These are phyloP conservation scores for Paracentrotus lividus DNA, from an alignment of 53 echinoderm and acorn worm genomes.

Conservation along the genomic window DNA sequence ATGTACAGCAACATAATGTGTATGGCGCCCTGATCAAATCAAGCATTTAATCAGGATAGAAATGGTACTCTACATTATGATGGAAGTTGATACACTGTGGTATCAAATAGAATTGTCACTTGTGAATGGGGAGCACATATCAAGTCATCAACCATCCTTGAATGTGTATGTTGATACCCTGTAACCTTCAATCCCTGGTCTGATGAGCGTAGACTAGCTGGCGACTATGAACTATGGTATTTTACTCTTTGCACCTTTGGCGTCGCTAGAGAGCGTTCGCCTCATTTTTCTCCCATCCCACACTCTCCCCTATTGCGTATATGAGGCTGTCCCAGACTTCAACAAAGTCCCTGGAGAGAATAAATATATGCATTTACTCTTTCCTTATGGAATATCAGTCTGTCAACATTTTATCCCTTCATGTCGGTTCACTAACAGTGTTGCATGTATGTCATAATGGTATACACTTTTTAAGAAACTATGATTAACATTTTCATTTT, in stretches of 20 bases:
- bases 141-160: background rate
- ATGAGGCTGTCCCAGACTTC: constrained; percentile 2
- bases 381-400: constrained; percentile 11
- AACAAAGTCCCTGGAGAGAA: background rate
- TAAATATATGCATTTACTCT: constrained; percentile 33
- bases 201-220: constrained; percentile 36
- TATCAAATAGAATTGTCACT: no score
- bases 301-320: background rate
- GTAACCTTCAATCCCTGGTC: constrained; percentile 28
- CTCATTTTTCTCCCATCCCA: constrained; percentile 42
- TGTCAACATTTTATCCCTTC: background rate
- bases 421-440: no score
- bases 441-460: no score
- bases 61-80: no score
- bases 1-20: no score
- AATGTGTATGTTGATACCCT: background rate
- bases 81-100: no score
- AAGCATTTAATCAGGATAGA: no score
- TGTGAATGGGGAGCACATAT: no score
- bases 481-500: no score
- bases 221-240: constrained; percentile 54
- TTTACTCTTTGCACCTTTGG: constrained; percentile 33
- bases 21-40: no score
- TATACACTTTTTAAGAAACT: no score
- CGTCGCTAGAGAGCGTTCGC: constrained; percentile 57